A percentile compares a stretch with the other conserved stretches of the same genome.
Evolutionary conservation across 2,888 invertebrate genomes (phyloP).

Genomic region (Sthenelais limicola): DNA sequence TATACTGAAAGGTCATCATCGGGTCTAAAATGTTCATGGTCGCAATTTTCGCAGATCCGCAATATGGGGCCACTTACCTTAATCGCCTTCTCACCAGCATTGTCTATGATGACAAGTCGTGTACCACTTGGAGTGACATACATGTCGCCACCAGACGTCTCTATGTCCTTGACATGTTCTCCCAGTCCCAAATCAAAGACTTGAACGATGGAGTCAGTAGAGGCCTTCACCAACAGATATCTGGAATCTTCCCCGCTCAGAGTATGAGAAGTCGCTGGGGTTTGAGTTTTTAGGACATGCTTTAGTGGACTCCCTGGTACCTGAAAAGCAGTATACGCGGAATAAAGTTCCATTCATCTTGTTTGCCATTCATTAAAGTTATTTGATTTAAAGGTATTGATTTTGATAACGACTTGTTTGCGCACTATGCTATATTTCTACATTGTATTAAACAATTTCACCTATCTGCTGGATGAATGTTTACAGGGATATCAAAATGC

Average conservation of each 20-base stretch:
- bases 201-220: conserved; percentile 52
- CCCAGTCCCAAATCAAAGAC: conserved; percentile 64
- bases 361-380: too few species aligned
- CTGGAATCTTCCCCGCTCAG: conserved; percentile 56
- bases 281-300: conserved; percentile 57
- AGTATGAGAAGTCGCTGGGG: conserved; percentile 53
- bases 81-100: conserved; percentile 65
- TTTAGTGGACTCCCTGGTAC: conserved; percentile 68
- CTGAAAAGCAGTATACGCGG: neutral
- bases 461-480: too few species aligned
- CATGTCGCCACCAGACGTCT: conserved; percentile 66
- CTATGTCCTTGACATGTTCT: conserved; percentile 57
- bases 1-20: too few species aligned
- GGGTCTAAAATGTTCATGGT: too few species aligned
- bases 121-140: conserved; percentile 62
- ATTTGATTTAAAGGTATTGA: too few species aligned
- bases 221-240: conserved; percentile 60
- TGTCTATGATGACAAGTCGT: conserved; percentile 65
- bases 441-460: too few species aligned
- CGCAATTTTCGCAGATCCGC: too few species aligned
- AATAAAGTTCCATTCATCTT: too few species aligned
- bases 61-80: too few species aligned
- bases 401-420: too few species aligned
- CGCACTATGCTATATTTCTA: too few species aligned
- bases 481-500: too few species aligned